Percentiles rank a stretch among this genome's conserved stretches.
Conservation (phyloP, 1,140 invertebrate species). For the Eupristina koningsbergeri region DNA sequence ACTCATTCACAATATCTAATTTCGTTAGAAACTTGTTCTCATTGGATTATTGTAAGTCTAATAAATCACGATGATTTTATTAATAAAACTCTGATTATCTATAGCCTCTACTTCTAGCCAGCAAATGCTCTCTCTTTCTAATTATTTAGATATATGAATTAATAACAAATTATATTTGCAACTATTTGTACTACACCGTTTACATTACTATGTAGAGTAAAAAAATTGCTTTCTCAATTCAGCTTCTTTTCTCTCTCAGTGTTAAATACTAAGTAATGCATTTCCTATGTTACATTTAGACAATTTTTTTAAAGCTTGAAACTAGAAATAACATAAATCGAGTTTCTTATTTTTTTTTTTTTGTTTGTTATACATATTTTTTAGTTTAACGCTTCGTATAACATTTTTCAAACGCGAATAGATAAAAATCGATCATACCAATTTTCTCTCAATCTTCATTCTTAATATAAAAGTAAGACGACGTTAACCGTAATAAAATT, state of each 20-base stretch:
- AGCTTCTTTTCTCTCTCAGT: neutral
- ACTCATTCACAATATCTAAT: too few species aligned
- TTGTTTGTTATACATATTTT: neutral
- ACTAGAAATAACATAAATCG: constrained; percentile 17
- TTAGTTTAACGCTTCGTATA: neutral
- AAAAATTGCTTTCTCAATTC: neutral
- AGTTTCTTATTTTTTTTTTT: constrained; percentile 8
- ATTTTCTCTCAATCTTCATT: constrained; percentile 21
- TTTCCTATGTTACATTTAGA: neutral
- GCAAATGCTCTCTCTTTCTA: too few species aligned
- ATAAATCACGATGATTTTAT: too few species aligned
- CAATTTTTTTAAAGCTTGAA: neutral
- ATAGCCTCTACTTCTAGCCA: too few species aligned
- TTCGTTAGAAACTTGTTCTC: too few species aligned
- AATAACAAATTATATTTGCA: neutral
- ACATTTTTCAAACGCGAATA: constrained; percentile 17
- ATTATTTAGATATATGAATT: neutral
- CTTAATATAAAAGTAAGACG: neutral
- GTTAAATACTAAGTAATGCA: neutral
- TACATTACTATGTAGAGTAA: neutral
- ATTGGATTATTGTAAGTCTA: too few species aligned
- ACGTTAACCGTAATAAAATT: constrained; percentile 21
- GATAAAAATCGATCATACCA: constrained; percentile 14
- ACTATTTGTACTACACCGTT: neutral
- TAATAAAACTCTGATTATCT: too few species aligned